Base-by-base conservation (phyloP, 2,797 vertebrate genomes). In the Falco biarmicus region DNA sequence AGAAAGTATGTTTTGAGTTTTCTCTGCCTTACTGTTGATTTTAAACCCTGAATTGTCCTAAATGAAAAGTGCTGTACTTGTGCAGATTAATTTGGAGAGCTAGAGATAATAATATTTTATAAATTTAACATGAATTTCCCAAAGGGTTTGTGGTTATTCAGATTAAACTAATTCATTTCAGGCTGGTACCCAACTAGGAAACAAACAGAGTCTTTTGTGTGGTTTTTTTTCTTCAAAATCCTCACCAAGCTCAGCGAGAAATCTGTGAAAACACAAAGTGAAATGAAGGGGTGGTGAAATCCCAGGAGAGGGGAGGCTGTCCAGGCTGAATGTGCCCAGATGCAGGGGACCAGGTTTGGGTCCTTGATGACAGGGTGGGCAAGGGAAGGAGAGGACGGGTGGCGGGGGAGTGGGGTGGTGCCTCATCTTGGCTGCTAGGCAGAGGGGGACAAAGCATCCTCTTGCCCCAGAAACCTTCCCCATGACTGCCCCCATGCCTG, bases 11-110 rank as follows among this genome's bases (percentile, higher is more conserved):
- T 11, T 28, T 47, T 22, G 43, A 37, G 34, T 29, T 37, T 28
- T 13, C 59, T 13, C 59, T 73, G 63, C 87, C 73, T 45, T 6
- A 9, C 39, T 47, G 41, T 47, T 93, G 37, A 8, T 41, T 76
- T 73, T 11, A 56, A 80, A 89, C 21, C 59, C 64, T 17, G 59
- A 60, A 54, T 50, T 73, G 60, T 78, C 73, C 84, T 54, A n/a
- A 83, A 56, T 59, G 68, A 21, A 63, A 68, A 86, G 47, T 21
- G 1, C 89, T 86, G 79, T 37, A 17, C 34, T 89, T 18, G 60
- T 74, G 84, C n/a, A 43, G 90, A 84, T 84, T 69, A 84, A 80
- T 84, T 87, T 48, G 57, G 90, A 89, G 93, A 89, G 74, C 56
- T 47, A 31, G 34, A 77, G 77, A 74, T 77, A 26, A 83, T 39